Evolutionary conservation across 2,113 vertebrate genomes (phyloP), one percentile per base, ranked within the genome.

Genomic region (Ciconia maguari): DNA sequence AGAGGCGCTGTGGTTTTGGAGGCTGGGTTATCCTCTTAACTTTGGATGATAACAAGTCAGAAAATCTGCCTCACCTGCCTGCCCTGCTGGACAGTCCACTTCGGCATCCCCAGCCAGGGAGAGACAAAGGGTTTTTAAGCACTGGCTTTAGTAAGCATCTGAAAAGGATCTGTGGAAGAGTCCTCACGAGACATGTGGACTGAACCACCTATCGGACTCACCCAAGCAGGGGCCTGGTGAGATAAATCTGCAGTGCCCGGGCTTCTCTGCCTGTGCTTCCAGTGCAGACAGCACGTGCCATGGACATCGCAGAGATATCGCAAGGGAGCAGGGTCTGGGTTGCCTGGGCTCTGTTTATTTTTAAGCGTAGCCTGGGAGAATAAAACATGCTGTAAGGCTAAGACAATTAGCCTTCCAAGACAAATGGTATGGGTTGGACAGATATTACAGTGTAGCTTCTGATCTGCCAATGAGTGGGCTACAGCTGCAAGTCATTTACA

Each of bases 341-440:
- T 87, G 79, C 76, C 81, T 29, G 70, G n/a, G 85, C 88, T 93
- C 11, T 82, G 32, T 89, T 97, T 94, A 27, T 94, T 95, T 96
- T 94, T 85, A 74, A 93, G 94, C 3, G 1, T 13, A n/a, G 68
- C 49, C 79, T 70, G 88, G 64, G 66, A 90, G 70, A 84, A 80
- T 79, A 86, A 94, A 85, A 78, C 89, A 49, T 52, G 78, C 52
- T 0, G 0, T 64, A 86, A 49, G n/a, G n/a, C n/a, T n/a, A n/a
- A n/a, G n/a, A 92, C 84, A 96, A 95, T 88, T 78, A 62, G 61
- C 38, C 51, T 92, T 93, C 78, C 79, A 97, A 96, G 64, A n/a
- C 61, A 97, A 89, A 83, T 48, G 85, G 60, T 32, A 61, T 26
- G n/a, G 32, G 54, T 89, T 3, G 6, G 52, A 34, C 74, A 46